Conservation (phyloP, 1,140 invertebrate genomes). For the Spodoptera frugiperda region DNA sequence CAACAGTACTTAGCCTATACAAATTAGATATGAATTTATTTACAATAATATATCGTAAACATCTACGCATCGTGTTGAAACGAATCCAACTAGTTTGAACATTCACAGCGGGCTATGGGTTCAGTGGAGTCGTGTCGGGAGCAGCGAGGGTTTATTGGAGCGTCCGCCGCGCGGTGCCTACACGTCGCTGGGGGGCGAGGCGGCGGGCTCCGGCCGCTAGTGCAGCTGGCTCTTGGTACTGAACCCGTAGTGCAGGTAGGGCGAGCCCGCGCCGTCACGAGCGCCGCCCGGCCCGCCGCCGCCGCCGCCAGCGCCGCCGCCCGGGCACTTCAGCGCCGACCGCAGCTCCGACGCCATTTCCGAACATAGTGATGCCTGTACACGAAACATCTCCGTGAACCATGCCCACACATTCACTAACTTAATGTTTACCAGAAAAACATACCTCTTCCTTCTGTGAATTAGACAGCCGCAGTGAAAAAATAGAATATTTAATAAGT, state of each 20-base stretch:
- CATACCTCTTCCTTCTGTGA: conserved; percentile 78
- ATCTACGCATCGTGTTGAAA: conserved; percentile 41
- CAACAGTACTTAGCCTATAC: conserved; percentile 39
- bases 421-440: conserved; percentile 46
- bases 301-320: conserved; percentile 86
- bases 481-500: neutral
- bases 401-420: too few species aligned
- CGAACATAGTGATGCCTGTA: conserved; percentile 88
- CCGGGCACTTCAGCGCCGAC: conserved; percentile 89
- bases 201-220: conserved; percentile 79
- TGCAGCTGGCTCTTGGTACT: conserved; percentile 87
- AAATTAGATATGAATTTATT: conserved; percentile 47
- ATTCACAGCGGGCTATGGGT: conserved; percentile 21
- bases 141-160: conserved; percentile 12
- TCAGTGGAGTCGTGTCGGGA: neutral
- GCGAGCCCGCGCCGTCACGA: conserved; percentile 81
- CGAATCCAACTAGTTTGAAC: conserved; percentile 27
- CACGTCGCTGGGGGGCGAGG: conserved; percentile 79
- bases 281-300: conserved; percentile 63
- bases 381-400: conserved; percentile 49
- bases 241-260: conserved; percentile 88
- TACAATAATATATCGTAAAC: conserved; percentile 45
- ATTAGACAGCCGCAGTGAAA: conserved; percentile 38
- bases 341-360: conserved; percentile 90
- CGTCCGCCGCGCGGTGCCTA: conserved; percentile 61